phyloP scores from a whole-genome alignment of 2,797 vertebrate species.

The Cynodonichthys magdalenae region DNA sequence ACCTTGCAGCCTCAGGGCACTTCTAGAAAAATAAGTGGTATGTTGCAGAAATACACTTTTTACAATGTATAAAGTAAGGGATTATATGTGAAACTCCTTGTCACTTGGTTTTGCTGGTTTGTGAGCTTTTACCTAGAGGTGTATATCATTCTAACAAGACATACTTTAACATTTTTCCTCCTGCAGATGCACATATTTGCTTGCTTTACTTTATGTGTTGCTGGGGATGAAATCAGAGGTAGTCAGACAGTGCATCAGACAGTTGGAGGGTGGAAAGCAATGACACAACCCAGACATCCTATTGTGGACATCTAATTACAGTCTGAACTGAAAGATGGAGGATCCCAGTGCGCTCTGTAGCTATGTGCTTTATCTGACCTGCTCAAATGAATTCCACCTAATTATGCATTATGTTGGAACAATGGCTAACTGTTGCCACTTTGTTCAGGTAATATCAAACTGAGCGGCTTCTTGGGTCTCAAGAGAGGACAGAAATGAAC shows the following conservation, averaged over 20 bases:
- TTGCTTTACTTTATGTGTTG: conserved; percentile 17
- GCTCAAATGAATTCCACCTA: conserved; percentile 57
- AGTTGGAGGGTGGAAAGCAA: conserved; percentile 14
- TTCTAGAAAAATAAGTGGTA: too few species aligned
- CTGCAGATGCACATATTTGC: conserved; percentile 7
- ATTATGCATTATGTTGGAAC: conserved; percentile 65
- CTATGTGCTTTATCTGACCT: conserved; percentile 54
- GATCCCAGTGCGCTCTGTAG: conserved; percentile 42
- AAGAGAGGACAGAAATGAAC: conserved; percentile 46
- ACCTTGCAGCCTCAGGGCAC: background rate
- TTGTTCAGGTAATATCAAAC: conserved; percentile 53
- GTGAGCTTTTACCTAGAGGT: too few species aligned
- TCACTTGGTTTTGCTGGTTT: background rate
- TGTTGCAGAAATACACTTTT: too few species aligned
- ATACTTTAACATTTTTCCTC: conserved; percentile 3
- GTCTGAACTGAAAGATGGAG: conserved; percentile 48
- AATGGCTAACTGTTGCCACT: conserved; percentile 53
- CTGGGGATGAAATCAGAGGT: conserved; percentile 3
- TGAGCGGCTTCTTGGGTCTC: conserved; percentile 48
- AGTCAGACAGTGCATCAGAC: conserved; percentile 24
- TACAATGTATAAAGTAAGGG: too few species aligned
- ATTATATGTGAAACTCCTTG: too few species aligned
- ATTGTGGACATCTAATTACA: conserved; percentile 67
- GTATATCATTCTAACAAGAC: too few species aligned
- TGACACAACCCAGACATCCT: conserved; percentile 41